phyloP scores from a whole-genome alignment of 1,140 invertebrate species.

The Sarcophaga bullata region DNA sequence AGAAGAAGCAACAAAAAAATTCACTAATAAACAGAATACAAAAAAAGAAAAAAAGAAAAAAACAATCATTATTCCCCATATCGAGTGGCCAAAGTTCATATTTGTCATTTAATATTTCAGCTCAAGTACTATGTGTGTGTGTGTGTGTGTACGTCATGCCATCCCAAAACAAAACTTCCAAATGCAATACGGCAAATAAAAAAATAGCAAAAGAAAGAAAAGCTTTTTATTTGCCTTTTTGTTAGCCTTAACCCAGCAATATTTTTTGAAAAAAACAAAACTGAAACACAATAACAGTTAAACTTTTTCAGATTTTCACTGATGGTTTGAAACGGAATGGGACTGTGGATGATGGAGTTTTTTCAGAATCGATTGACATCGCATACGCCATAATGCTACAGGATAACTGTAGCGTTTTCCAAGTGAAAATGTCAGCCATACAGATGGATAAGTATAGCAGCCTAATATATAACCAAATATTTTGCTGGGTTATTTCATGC shows the following conservation, averaged over 20 bases:
- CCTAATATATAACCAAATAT: neutral
- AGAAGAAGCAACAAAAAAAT: no score
- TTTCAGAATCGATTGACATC: no score
- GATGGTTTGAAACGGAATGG: no score
- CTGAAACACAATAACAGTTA: no score
- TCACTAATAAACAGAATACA: neutral
- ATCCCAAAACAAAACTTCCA: neutral
- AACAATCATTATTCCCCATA: neutral
- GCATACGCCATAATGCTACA: no score
- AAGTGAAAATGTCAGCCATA: no score
- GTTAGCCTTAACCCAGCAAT: neutral
- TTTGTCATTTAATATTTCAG: neutral
- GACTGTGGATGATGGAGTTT: no score
- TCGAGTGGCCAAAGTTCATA: conserved; percentile 6
- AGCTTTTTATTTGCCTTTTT: neutral
- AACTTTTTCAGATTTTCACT: no score
- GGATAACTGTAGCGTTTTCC: no score
- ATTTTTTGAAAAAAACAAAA: no score
- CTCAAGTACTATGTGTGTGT: neutral
- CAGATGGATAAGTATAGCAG: no score
- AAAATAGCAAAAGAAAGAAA: neutral
- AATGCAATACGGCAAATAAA: neutral
- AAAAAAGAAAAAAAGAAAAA: neutral
- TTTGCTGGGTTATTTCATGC: neutral
- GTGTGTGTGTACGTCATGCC: neutral